A percentile compares a stretch with the other conserved stretches of the same genome.
phyloP scores from a whole-genome alignment of 2,113 vertebrate species.

The Daphoenositta chrysoptera region DNA sequence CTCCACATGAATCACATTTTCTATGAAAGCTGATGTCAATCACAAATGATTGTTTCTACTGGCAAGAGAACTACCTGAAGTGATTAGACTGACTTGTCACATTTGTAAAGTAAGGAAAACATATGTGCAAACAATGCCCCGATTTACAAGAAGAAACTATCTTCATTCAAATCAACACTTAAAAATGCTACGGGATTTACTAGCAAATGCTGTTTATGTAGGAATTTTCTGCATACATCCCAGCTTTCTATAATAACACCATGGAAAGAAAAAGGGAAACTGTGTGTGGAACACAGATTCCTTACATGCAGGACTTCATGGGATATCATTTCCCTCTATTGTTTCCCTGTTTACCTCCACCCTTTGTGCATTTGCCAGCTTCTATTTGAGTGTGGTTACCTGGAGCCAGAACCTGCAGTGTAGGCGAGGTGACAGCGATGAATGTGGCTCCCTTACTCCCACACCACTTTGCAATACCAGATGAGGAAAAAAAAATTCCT shows the following conservation, averaged over 20 bases:
- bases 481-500: neutral
- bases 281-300: neutral
- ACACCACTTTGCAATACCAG: neutral
- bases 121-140: neutral
- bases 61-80: neutral
- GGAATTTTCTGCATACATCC: neutral
- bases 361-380: conserved; percentile 23
- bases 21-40: neutral
- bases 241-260: neutral
- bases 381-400: conserved; percentile 11
- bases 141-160: neutral
- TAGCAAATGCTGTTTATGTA: neutral
- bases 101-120: neutral
- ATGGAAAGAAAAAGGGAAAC: neutral
- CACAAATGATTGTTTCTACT: neutral
- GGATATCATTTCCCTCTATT: conserved; percentile 14
- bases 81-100: neutral
- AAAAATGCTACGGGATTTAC: neutral
- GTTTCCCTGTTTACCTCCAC: conserved; percentile 37
- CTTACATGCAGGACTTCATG: neutral
- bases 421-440: neutral
- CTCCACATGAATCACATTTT: neutral
- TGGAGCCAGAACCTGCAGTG: neutral
- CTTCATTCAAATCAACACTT: neutral
- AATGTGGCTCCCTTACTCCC: conserved; percentile 4